Percentiles rank a stretch among this genome's conserved stretches.
Conservation (phyloP, 2,113 vertebrate species). For the Tragelaphus scriptus region DNA sequence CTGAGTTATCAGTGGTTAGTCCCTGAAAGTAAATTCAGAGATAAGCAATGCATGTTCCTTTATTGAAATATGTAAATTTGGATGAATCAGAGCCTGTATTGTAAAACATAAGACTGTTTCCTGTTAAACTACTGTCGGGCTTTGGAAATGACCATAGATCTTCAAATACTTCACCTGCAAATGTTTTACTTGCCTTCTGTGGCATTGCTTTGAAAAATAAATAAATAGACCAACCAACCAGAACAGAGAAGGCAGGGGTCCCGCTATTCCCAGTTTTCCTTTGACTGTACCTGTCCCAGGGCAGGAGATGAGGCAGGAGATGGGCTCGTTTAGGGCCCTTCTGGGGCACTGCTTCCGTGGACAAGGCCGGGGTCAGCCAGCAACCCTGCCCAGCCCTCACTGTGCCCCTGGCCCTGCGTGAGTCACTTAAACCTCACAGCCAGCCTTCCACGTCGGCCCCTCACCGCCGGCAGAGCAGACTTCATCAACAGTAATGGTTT, state of each 20-base stretch:
- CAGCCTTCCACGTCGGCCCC: not conserved
- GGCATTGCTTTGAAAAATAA: not conserved
- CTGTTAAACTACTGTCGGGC: not conserved
- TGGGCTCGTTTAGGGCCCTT: not conserved
- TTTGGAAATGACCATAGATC: not conserved
- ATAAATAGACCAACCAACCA: not conserved
- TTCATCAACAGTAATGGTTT: not conserved
- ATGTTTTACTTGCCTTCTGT: not conserved
- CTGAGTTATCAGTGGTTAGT: slow-evolving; percentile 1
- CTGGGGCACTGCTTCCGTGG: not conserved
- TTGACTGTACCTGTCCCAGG: not conserved
- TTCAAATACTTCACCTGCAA: not conserved
- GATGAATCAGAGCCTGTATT: not conserved
- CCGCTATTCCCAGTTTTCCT: not conserved
- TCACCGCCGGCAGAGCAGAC: not conserved
- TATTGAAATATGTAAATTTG: slow-evolving; percentile 25
- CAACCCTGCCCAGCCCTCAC: not conserved
- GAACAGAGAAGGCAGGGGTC: not conserved
- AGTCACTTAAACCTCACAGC: not conserved
- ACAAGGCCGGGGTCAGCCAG: not conserved
- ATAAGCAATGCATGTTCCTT: slow-evolving; percentile 15
- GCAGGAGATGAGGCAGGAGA: not conserved
- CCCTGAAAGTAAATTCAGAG: slow-evolving; percentile 12
- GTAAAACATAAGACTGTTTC: not conserved
- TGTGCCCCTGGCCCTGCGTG: rapidly evolving